These are phyloP conservation scores for Furnarius figulus DNA, from an alignment of 2,113 vertebrate genomes.

Conservation along the genomic window DNA sequence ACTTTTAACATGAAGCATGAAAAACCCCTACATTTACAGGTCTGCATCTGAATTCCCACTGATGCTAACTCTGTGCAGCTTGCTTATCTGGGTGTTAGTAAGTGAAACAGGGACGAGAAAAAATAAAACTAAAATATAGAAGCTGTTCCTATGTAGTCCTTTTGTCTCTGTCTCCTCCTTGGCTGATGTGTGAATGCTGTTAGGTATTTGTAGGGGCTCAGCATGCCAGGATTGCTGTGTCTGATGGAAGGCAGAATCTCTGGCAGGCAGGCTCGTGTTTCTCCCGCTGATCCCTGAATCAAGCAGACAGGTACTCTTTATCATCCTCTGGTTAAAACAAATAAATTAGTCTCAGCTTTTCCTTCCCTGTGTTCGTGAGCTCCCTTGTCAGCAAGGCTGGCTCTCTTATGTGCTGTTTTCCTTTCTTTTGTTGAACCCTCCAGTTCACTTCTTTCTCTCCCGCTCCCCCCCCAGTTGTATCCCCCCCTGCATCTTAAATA, in stretches of 20 bases:
- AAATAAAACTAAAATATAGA: neutral
- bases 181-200: neutral
- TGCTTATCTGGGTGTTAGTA: neutral
- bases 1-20: neutral
- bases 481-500: slow-evolving; percentile 16
- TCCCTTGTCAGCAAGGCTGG: neutral
- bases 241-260: neutral
- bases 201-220: neutral
- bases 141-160: neutral
- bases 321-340: neutral
- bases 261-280: neutral
- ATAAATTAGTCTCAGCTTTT: neutral
- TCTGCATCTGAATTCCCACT: neutral
- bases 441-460: neutral
- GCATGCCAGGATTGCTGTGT: neutral
- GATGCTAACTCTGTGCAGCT: neutral
- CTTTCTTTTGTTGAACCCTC: neutral
- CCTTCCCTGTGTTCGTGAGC: neutral
- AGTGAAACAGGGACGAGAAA: neutral
- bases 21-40: neutral
- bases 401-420: neutral
- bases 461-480: neutral
- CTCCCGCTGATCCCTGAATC: neutral
- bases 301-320: neutral
- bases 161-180: neutral